These are phyloP conservation scores for Tenthredo mesomela DNA, from an alignment of 2,888 invertebrate genomes.

Conservation along the genomic window DNA sequence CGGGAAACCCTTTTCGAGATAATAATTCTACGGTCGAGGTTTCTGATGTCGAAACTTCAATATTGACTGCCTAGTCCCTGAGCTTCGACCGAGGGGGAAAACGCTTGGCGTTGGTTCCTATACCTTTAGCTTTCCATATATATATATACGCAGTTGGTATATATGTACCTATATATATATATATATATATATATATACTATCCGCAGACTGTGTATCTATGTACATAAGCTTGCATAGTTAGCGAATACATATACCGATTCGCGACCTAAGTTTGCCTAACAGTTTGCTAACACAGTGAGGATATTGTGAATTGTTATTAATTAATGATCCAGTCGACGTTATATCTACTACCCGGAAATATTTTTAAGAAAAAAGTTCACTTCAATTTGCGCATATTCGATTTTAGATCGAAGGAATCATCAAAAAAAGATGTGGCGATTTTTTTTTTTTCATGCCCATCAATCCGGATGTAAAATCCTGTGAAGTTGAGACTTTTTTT, in stretches of 20 bases:
- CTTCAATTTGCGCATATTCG: no score
- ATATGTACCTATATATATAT: neutral
- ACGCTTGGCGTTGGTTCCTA: neutral
- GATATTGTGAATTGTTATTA: neutral
- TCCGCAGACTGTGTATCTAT: constrained; percentile 7
- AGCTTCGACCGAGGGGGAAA: constrained; percentile 15
- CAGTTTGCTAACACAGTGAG: neutral
- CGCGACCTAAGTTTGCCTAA: neutral
- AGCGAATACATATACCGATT: constrained; percentile 1
- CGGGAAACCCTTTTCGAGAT: constrained; percentile 31
- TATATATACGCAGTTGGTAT: neutral
- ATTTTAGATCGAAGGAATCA: no score
- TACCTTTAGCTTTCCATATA: neutral
- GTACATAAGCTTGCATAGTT: constrained; percentile 6
- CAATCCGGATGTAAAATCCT: no score
- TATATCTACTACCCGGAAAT: no score
- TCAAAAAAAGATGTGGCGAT: no score
- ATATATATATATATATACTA: no score
- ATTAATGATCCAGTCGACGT: neutral
- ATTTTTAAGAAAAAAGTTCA: no score
- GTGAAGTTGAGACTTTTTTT: no score
- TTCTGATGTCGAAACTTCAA: constrained; percentile 49
- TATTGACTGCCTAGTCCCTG: constrained; percentile 42
- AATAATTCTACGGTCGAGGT: constrained; percentile 48
- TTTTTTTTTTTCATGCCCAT: no score